phyloP scores from a whole-genome alignment of 2,113 vertebrate genomes.

The Periophthalmus modestus region DNA sequence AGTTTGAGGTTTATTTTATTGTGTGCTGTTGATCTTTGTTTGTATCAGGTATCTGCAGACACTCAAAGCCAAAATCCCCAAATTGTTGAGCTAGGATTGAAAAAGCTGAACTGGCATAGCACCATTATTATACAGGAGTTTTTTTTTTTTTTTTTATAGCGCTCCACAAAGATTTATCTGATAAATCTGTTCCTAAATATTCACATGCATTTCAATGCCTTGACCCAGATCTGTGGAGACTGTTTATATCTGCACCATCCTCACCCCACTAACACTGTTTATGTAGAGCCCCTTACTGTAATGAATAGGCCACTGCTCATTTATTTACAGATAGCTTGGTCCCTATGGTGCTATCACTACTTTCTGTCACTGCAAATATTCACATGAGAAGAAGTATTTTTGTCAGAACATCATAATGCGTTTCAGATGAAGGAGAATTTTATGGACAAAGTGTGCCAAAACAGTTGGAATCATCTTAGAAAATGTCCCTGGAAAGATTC shows the following conservation, averaged over 20 bases:
- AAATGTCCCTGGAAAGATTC: constrained; percentile 32
- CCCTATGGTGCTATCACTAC: constrained; percentile 38
- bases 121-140: constrained; percentile 37
- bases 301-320: constrained; percentile 56
- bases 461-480: constrained; percentile 26
- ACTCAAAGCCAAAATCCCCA: background rate
- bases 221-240: constrained; percentile 55
- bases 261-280: constrained; percentile 56
- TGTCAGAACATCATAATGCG: constrained; percentile 35
- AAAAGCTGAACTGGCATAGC: constrained; percentile 18
- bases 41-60: too few species aligned
- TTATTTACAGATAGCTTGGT: constrained; percentile 49
- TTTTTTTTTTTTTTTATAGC: background rate
- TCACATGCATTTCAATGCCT: constrained; percentile 4
- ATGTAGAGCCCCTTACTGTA: constrained; percentile 40
- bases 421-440: constrained; percentile 33
- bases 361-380: constrained; percentile 32
- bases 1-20: too few species aligned
- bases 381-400: constrained; percentile 36
- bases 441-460: constrained; percentile 20
- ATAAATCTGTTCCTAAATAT: constrained; percentile 20
- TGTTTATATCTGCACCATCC: constrained; percentile 65
- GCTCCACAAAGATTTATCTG: constrained; percentile 41
- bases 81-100: constrained; percentile 28
- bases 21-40: too few species aligned